Base-by-base conservation (phyloP, 1,140 invertebrate genomes). In the Aricia agestis region DNA sequence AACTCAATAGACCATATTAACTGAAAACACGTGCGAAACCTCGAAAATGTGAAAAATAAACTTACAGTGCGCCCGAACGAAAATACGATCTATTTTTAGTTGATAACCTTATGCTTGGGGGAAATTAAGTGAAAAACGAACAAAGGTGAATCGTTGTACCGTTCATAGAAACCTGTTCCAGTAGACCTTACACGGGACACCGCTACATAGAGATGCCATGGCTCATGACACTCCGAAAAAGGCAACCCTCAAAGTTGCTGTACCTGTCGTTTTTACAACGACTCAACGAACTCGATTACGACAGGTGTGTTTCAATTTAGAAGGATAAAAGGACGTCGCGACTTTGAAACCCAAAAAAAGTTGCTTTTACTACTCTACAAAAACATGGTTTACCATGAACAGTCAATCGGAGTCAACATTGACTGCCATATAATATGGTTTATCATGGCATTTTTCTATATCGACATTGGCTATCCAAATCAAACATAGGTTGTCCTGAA, bases 141-240 rank as follows among this genome's bases (percentile, higher is more conserved):
- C 57, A 36, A 31, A 69, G 3, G 58, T 18, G 25, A 61, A 69
- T 57, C 57, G 57, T 41, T 69, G 36, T 52, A 61, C 9, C 10
- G 59, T 59, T 61, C 58, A 69, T 69, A 32, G 17, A 11, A 41
- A 69, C 68, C 41, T 69, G 68, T 69, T 63, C 32, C 59, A 15
- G 45, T 68, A 45, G 68, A 69, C 58, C 32, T 41, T 69, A 59
- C 59, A 32, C 45, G 45, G 45, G 45, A 52, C 13, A 52, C 68
- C 68, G 68, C 41, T 69, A 69, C 32, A 58, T 59, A 7, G 15
- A 69, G 58, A 63, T 42, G 59, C 59, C 68, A 17, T 41, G 11
- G n/a, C 36, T 69, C 68, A 41, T 45, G 58, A 69, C 58, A 41
- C 31, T 69, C 68, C 68, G 11, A 63, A 69, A 69, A 69, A 69